These are phyloP conservation scores for Drosophila ercepeae DNA, from an alignment of 1,140 invertebrate species.

Conservation along the genomic window DNA sequence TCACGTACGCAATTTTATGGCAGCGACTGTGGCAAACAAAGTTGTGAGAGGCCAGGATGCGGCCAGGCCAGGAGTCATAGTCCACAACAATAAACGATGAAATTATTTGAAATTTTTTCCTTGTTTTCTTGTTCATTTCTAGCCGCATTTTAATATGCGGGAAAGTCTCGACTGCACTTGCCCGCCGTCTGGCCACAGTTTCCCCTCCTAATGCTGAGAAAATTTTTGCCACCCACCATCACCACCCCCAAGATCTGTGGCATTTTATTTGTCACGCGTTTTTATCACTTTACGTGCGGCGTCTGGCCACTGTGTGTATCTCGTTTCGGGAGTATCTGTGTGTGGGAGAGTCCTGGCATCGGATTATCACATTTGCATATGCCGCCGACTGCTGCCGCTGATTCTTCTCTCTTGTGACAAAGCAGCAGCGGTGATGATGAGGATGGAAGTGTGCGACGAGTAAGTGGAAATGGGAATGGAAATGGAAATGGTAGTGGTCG, in stretches of 20 bases:
- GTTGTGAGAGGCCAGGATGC: conserved; percentile 48
- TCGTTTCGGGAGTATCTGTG: conserved; percentile 11
- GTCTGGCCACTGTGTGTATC: conserved; percentile 29
- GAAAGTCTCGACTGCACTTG: conserved; percentile 35
- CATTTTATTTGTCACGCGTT: conserved; percentile 81
- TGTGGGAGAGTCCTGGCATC: conserved; percentile 51
- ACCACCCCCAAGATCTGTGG: conserved; percentile 38
- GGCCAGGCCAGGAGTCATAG: conserved; percentile 44
- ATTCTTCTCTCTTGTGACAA: conserved; percentile 47
- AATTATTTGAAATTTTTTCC: conserved; percentile 71
- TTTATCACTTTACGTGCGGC: conserved; percentile 77
- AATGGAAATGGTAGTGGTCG: conserved; percentile 4
- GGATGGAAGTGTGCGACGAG: conserved; percentile 26
- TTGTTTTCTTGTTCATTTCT: conserved; percentile 26
- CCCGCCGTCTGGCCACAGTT: background rate
- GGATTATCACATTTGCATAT: conserved; percentile 82
- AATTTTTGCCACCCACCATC: too few relatives aligned
- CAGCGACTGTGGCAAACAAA: conserved; percentile 72
- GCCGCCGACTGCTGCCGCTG: conserved; percentile 41
- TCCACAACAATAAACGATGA: conserved; percentile 77
- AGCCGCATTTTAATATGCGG: conserved; percentile 69
- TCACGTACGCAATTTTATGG: conserved; percentile 75
- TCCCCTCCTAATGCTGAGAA: background rate
- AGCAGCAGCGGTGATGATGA: conserved; percentile 26
- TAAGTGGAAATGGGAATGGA: conserved; percentile 21